These are phyloP conservation scores for Boleophthalmus pectinirostris DNA, from an alignment of 2,113 vertebrate genomes.

Conservation along the genomic window DNA sequence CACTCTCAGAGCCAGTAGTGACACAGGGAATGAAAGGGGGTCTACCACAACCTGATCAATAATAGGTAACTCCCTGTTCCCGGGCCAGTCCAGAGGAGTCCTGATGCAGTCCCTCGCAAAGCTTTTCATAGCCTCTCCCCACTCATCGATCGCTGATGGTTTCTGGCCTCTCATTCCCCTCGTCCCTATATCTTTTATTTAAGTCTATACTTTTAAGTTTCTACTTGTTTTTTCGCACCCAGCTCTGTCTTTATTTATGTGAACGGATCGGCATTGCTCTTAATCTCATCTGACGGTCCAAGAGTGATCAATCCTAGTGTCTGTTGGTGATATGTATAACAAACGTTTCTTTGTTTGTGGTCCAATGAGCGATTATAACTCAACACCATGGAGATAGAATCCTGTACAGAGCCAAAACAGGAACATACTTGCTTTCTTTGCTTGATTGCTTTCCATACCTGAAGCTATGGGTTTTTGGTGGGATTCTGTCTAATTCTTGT, in stretches of 20 bases:
- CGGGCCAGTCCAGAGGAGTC: slow-evolving; percentile 37
- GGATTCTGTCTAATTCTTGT: background rate
- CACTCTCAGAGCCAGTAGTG: slow-evolving; percentile 42
- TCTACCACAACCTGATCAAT: slow-evolving; percentile 62
- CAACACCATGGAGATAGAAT: slow-evolving; percentile 21
- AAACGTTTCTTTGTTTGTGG: slow-evolving; percentile 44
- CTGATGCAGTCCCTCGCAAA: slow-evolving; percentile 70
- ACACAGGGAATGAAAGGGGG: slow-evolving; percentile 47
- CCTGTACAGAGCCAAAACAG: background rate
- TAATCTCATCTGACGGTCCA: slow-evolving; percentile 41
- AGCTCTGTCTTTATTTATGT: slow-evolving; percentile 49
- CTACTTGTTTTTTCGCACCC: slow-evolving; percentile 28
- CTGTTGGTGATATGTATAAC: slow-evolving; percentile 29
- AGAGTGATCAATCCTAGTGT: slow-evolving; percentile 42
- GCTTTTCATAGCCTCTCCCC: slow-evolving; percentile 54
- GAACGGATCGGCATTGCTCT: slow-evolving; percentile 28
- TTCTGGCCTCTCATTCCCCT: slow-evolving; percentile 22
- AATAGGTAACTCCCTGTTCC: slow-evolving; percentile 62
- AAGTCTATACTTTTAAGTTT: slow-evolving; percentile 38
- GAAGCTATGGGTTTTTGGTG: background rate
- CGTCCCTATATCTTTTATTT: slow-evolving; percentile 36
- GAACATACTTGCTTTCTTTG: too few species aligned
- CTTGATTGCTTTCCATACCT: too few species aligned
- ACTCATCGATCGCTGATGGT: slow-evolving; percentile 59
- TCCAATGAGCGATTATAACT: slow-evolving; percentile 37